Conservation (phyloP, 2,888 invertebrate species). For the Cephus nigrinus region DNA sequence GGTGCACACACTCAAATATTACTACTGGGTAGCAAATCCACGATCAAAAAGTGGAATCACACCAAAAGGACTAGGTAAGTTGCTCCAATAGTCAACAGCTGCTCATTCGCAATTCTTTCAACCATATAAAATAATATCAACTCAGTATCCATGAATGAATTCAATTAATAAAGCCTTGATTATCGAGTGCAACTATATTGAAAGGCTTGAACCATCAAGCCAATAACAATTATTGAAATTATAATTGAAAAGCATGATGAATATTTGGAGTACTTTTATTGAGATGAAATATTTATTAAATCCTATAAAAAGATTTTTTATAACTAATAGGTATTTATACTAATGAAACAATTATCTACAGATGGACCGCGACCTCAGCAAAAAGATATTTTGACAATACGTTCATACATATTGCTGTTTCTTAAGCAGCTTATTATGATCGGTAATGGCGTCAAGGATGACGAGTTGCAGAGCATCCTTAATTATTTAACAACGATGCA, state of each 20-base stretch:
- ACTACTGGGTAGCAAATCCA: constrained; percentile 99
- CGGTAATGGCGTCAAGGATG: constrained; percentile 97
- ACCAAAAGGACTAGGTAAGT: constrained; percentile 93
- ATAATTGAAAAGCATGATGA: background rate
- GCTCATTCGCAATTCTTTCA: background rate
- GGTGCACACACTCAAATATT: constrained; percentile 98
- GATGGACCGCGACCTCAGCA: constrained; percentile 95
- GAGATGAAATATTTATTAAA: background rate
- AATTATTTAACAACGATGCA: constrained; percentile 98
- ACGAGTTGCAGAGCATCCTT: constrained; percentile 97
- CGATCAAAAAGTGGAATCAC: constrained; percentile 93
- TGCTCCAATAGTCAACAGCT: background rate
- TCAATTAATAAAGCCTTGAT: background rate
- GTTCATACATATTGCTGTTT: constrained; percentile 95
- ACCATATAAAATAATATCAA: background rate
- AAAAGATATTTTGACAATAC: constrained; percentile 93
- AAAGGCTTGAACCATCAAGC: background rate
- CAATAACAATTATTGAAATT: background rate
- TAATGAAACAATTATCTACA: constrained; percentile 63
- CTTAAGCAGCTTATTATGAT: constrained; percentile 96
- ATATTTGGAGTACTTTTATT: background rate
- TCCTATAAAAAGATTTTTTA: background rate
- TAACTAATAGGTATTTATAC: background rate
- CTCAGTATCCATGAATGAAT: background rate
- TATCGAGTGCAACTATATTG: background rate